A percentile compares a stretch with the other conserved stretches of the same genome.
phyloP scores from a whole-genome alignment of 2,888 invertebrate species.

The Dichetophora obliterata region DNA sequence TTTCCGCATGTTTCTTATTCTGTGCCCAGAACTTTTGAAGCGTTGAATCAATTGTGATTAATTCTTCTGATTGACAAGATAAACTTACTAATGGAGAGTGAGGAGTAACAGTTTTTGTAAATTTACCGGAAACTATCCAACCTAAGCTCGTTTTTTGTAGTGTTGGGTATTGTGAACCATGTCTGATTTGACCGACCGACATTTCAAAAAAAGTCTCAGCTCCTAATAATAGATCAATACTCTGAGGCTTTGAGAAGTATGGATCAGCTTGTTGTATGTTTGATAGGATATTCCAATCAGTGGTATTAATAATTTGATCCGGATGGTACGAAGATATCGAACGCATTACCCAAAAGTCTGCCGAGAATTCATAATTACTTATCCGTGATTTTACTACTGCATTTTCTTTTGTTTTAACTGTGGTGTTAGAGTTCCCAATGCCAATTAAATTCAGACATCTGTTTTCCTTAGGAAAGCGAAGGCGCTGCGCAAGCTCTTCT shows the following conservation, averaged over 20 bases:
- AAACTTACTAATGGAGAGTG: no score
- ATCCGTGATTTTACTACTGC: slow-evolving; percentile 21
- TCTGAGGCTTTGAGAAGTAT: no score
- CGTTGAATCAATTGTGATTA: no score
- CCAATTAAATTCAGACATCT: slow-evolving; percentile 14
- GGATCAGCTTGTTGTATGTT: no score
- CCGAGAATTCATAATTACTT: neutral
- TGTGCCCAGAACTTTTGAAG: neutral
- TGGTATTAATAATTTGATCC: no score
- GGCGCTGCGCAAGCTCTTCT: neutral
- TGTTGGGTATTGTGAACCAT: neutral
- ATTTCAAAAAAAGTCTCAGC: neutral
- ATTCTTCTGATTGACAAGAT: no score
- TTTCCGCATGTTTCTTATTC: slow-evolving; percentile 35
- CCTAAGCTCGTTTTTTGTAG: slow-evolving; percentile 36
- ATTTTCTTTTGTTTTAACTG: neutral
- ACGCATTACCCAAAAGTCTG: slow-evolving; percentile 14
- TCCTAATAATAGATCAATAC: no score
- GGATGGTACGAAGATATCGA: slow-evolving; percentile 6
- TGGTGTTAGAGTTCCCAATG: neutral
- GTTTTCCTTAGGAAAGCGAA: neutral
- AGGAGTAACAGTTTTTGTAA: neutral
- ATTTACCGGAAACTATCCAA: slow-evolving; percentile 34
- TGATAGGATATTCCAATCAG: no score
- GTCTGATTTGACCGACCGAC: neutral